A percentile compares a stretch with the other conserved stretches of the same genome.
Evolutionary conservation across 2,888 invertebrate genomes (phyloP).

Genomic region (Falcaria lacertinaria): DNA sequence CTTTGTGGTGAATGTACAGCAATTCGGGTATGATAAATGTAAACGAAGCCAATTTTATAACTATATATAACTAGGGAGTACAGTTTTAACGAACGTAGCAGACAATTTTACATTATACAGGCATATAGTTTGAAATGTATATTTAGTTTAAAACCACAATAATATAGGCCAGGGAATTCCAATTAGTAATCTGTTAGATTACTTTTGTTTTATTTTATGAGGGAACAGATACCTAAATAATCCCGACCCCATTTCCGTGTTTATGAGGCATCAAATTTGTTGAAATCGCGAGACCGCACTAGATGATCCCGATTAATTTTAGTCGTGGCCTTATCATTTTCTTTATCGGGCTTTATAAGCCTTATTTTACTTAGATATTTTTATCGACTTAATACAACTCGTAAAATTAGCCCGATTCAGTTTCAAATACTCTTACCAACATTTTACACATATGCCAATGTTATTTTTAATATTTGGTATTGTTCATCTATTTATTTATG

Average conservation of each 20-base stretch:
- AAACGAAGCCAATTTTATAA: too few relatives aligned
- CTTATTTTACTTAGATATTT: background rate
- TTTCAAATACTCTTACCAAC: too few relatives aligned
- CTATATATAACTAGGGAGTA: too few relatives aligned
- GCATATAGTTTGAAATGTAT: background rate
- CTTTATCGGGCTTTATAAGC: background rate
- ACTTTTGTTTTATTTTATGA: constrained; percentile 27
- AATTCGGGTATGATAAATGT: too few relatives aligned
- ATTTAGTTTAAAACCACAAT: background rate
- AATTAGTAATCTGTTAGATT: background rate
- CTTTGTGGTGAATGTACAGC: too few relatives aligned
- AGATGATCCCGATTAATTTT: constrained; percentile 25
- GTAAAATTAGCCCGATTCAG: too few relatives aligned
- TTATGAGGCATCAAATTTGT: constrained; percentile 33
- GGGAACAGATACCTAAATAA: constrained; percentile 21
- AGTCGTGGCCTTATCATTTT: background rate
- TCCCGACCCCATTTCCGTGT: constrained; percentile 23
- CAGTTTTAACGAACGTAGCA: too few relatives aligned
- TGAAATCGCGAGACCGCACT: constrained; percentile 18
- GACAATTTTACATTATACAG: background rate
- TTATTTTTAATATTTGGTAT: too few relatives aligned
- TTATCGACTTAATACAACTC: background rate
- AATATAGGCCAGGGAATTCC: background rate
- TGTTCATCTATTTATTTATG: too few relatives aligned
- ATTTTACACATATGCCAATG: too few relatives aligned